Evolutionary conservation across 2,797 vertebrate genomes (phyloP), one percentile per base, ranked within the genome.

Genomic region (Pampus argenteus): DNA sequence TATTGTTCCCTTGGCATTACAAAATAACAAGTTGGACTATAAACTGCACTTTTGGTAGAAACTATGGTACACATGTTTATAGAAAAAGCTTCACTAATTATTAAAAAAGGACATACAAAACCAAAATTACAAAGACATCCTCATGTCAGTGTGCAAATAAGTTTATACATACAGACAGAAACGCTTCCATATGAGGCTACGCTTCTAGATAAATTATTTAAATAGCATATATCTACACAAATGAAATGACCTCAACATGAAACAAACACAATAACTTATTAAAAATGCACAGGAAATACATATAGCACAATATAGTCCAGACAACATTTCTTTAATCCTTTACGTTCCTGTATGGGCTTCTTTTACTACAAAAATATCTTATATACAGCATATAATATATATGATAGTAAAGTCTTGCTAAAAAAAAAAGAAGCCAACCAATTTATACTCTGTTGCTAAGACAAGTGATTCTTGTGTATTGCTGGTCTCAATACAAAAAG

Each of bases 131-230:
- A 93, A 94, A 93, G 91, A 94, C 91, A 94, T 96, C 93, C 96
- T 98, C 92, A 92, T 93, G 95, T 97, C 96, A 96, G 94, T 98
- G 97, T 98, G 98, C 97, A 99, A 99, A 99, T 94, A 89, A 78
- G 94, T 95, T 97, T 97, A 97, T 98, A 99, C 97, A 97, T 98
- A 99, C 97, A 99, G 94, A 98, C 95, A 97, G 95, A 97, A 97
- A 96, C 93, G 95, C 95, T 95, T 96, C 94, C 94, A 93, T 95
- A 95, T 95, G 93, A 94, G 95, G 95, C 95, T 95, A 94, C 94
- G 94, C 95, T 96, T 97, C 96, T 92, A 94, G 96, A 99, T 99
- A 99, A 99, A 98, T 99, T 99, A 99, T 95, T 99, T 99, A 99
- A 99, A 99, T 99, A 99, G 97, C 96, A 75, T 96, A 61, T 97